A percentile compares a stretch with the other conserved stretches of the same genome.
phyloP scores from a whole-genome alignment of 2,113 vertebrate species.

The Passer domesticus region DNA sequence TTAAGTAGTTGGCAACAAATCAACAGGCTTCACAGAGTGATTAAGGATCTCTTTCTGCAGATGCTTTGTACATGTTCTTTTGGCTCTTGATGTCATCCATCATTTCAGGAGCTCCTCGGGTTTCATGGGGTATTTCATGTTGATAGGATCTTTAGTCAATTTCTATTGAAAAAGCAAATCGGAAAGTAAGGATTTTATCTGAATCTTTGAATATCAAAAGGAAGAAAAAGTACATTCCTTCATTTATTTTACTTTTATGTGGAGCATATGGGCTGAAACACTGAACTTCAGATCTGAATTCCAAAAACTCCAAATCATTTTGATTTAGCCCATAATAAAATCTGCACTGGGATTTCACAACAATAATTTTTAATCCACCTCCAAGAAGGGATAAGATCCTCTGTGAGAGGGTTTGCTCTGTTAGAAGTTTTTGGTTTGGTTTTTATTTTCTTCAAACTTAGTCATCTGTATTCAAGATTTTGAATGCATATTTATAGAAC shows the following conservation, averaged over 20 bases:
- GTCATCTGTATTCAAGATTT: neutral
- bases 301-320: conserved; percentile 8
- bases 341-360: neutral
- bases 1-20: conserved; percentile 21
- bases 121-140: neutral
- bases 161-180: conserved; percentile 15
- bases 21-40: neutral
- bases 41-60: conserved; percentile 6
- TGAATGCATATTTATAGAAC: conserved; percentile 7
- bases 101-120: neutral
- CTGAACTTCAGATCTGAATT: conserved; percentile 22
- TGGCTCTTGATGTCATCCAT: neutral
- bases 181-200: conserved; percentile 27
- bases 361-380: conserved; percentile 7
- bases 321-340: conserved; percentile 21
- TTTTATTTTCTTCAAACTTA: neutral
- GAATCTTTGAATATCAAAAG: conserved; percentile 48
- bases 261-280: conserved; percentile 7
- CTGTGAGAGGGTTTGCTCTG: neutral
- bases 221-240: neutral
- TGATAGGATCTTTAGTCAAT: neutral
- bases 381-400: neutral
- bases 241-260: conserved; percentile 14
- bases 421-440: neutral
- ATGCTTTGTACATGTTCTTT: neutral